A percentile compares a stretch with the other conserved stretches of the same genome.
These are phyloP conservation scores for Tetraodon nigroviridis DNA, from an alignment of 2,113 vertebrate species.

Conservation along the genomic window DNA sequence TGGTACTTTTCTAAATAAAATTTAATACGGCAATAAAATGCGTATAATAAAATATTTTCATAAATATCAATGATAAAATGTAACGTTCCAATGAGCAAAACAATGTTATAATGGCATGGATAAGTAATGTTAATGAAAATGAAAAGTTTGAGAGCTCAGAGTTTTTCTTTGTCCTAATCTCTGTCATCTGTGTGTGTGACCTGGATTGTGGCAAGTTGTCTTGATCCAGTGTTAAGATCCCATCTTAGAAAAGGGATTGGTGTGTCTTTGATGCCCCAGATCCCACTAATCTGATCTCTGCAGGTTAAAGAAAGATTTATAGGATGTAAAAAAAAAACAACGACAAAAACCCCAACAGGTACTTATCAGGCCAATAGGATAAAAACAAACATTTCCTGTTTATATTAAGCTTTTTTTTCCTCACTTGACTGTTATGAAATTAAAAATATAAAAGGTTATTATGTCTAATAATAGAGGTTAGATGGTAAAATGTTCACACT, in stretches of 20 bases:
- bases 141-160: constrained; percentile 36
- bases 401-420: background rate
- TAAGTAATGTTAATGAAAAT: constrained; percentile 4
- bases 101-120: no score
- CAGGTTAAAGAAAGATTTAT: constrained; percentile 55
- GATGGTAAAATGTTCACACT: no score
- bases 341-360: constrained; percentile 39
- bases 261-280: constrained; percentile 67
- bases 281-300: constrained; percentile 62
- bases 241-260: constrained; percentile 64
- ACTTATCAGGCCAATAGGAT: constrained; percentile 48
- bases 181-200: constrained; percentile 38
- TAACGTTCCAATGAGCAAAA: background rate
- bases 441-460: no score
- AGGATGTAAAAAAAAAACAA: constrained; percentile 31
- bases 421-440: no score
- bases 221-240: constrained; percentile 74
- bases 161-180: constrained; percentile 28
- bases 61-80: no score
- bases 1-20: no score
- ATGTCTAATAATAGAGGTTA: no score
- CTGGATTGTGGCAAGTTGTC: constrained; percentile 62
- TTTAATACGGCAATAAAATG: no score
- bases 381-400: constrained; percentile 7
- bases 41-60: no score